These are phyloP conservation scores for Silvanus unidentatus DNA, from an alignment of 2,888 invertebrate genomes.

Conservation along the genomic window DNA sequence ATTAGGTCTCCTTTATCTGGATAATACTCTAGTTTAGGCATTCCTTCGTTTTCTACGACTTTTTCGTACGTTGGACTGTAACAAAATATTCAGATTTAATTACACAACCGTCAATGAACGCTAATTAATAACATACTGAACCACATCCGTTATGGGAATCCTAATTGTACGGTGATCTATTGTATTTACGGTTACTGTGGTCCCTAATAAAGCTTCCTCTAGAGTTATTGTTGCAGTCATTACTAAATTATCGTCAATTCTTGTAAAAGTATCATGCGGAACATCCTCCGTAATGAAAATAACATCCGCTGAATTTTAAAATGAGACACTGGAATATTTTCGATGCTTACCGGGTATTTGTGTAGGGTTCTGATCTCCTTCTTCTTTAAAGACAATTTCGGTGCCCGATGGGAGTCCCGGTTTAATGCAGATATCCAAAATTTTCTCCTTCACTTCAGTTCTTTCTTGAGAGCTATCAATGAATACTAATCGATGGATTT, in stretches of 20 bases:
- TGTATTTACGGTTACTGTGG: constrained; percentile 59
- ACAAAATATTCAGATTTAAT: constrained; percentile 10
- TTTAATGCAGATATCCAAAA: constrained; percentile 66
- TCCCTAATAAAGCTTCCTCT: constrained; percentile 66
- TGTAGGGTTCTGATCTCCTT: constrained; percentile 73
- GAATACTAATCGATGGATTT: constrained; percentile 67
- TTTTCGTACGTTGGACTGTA: constrained; percentile 61
- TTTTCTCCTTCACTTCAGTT: constrained; percentile 63
- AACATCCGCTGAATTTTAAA: constrained; percentile 55
- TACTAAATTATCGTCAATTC: constrained; percentile 63
- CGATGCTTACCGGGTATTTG: constrained; percentile 54
- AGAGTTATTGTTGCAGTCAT: constrained; percentile 57
- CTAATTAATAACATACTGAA: constrained; percentile 47
- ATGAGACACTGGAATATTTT: background rate
- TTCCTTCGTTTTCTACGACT: constrained; percentile 64
- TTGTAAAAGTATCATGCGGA: constrained; percentile 59
- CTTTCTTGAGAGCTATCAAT: constrained; percentile 56
- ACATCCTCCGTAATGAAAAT: constrained; percentile 69
- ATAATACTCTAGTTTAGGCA: constrained; percentile 59
- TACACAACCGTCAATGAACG: constrained; percentile 7
- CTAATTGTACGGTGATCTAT: constrained; percentile 64
- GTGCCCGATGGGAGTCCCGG: constrained; percentile 70
- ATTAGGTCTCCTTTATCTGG: constrained; percentile 64
- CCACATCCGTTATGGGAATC: constrained; percentile 65
- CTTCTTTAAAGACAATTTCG: constrained; percentile 66